Conservation (phyloP, 2,113 vertebrate species). For the Brachyhypopomus gauderio region DNA sequence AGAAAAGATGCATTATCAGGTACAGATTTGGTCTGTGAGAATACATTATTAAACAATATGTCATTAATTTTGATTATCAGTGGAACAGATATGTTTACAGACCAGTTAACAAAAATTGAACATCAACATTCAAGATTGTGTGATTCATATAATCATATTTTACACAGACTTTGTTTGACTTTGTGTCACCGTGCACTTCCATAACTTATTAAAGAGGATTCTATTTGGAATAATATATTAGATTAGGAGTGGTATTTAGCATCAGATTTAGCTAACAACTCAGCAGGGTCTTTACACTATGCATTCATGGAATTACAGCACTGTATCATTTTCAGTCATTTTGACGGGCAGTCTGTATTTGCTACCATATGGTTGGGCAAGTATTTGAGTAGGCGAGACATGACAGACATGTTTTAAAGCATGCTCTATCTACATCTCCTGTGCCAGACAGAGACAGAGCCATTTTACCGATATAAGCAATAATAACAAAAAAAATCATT, state of each 20-base stretch:
- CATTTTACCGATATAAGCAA: background rate
- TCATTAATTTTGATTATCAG: background rate
- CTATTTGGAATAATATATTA: background rate
- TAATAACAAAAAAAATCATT: background rate
- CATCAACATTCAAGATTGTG: background rate
- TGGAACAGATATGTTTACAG: background rate
- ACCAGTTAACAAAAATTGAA: background rate
- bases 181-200: background rate
- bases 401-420: constrained; percentile 3
- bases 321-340: constrained; percentile 35
- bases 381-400: constrained; percentile 9
- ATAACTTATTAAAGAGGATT: background rate
- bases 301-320: constrained; percentile 18
- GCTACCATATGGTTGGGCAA: constrained; percentile 26
- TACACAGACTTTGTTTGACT: background rate
- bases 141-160: constrained; percentile 12
- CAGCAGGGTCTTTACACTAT: constrained; percentile 11
- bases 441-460: background rate
- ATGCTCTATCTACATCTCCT: constrained; percentile 34
- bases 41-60: background rate
- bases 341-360: constrained; percentile 43
- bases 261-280: constrained; percentile 5
- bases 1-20: background rate
- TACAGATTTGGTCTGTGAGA: background rate
- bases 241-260: background rate